Evolutionary conservation across 2,888 invertebrate genomes (phyloP).

Genomic region (Tanaodytes sp.): DNA sequence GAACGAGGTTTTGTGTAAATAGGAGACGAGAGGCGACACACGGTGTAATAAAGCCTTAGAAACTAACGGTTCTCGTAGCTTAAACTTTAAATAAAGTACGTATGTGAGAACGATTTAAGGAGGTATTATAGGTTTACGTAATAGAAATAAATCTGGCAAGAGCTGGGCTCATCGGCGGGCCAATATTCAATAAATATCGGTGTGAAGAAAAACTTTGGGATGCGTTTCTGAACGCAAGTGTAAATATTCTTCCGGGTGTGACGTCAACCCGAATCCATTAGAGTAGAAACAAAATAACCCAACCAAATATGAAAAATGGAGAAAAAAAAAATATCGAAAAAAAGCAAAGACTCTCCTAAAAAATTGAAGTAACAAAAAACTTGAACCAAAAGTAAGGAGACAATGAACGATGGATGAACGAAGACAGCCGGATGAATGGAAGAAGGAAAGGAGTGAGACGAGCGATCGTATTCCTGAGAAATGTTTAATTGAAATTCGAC

Average conservation of each 20-base stretch:
- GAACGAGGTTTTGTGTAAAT: conserved; percentile 37
- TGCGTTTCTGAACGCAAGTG: conserved; percentile 21
- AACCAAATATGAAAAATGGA: too few relatives aligned
- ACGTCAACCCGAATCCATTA: neutral
- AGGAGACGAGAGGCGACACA: conserved; percentile 21
- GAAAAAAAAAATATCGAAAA: too few relatives aligned
- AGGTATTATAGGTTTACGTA: conserved; percentile 50
- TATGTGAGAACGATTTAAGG: conserved; percentile 37
- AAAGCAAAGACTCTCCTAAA: too few relatives aligned
- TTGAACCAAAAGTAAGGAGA: too few relatives aligned
- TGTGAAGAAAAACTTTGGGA: conserved; percentile 56
- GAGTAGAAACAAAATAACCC: neutral
- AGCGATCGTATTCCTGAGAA: conserved; percentile 47
- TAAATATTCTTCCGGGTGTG: conserved; percentile 18
- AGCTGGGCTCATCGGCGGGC: conserved; percentile 70
- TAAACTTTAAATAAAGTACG: conserved; percentile 40
- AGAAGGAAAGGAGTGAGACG: neutral
- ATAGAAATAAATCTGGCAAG: conserved; percentile 67
- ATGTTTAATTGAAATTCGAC: conserved; percentile 50
- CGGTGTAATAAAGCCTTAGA: conserved; percentile 50
- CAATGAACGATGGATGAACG: too few relatives aligned
- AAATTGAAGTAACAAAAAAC: too few relatives aligned
- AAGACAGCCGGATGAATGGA: too few relatives aligned
- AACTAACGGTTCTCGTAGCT: conserved; percentile 44
- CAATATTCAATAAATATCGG: conserved; percentile 73